Conservation (phyloP, 2,888 invertebrate genomes). For the Osedax fenrisi region DNA sequence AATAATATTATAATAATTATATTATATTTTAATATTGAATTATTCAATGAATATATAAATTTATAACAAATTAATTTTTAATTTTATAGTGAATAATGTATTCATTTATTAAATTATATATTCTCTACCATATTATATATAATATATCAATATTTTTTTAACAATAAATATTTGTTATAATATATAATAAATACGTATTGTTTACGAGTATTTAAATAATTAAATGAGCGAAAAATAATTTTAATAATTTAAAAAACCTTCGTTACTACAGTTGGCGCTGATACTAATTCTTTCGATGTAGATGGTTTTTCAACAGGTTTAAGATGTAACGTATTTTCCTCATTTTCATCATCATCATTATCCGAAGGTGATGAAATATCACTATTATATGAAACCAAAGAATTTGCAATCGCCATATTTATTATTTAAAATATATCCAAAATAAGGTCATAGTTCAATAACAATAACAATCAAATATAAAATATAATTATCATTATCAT, state of each 20-base stretch:
- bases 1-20: no score
- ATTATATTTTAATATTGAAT: no score
- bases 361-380: neutral
- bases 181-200: no score
- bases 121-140: no score
- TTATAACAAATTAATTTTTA: no score
- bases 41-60: no score
- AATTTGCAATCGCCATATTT: neutral
- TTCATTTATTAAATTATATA: neutral
- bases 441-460: neutral
- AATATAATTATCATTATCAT: no score
- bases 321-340: neutral
- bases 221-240: neutral
- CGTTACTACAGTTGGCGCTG: neutral
- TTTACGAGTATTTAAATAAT: neutral
- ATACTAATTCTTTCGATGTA: neutral
- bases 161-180: no score
- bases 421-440: neutral
- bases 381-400: neutral
- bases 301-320: neutral
- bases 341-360: neutral
- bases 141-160: no score
- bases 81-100: no score
- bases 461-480: neutral
- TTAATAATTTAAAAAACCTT: neutral